These are phyloP conservation scores for Hyperopisus bebe DNA, from an alignment of 2,113 vertebrate genomes.

Conservation along the genomic window DNA sequence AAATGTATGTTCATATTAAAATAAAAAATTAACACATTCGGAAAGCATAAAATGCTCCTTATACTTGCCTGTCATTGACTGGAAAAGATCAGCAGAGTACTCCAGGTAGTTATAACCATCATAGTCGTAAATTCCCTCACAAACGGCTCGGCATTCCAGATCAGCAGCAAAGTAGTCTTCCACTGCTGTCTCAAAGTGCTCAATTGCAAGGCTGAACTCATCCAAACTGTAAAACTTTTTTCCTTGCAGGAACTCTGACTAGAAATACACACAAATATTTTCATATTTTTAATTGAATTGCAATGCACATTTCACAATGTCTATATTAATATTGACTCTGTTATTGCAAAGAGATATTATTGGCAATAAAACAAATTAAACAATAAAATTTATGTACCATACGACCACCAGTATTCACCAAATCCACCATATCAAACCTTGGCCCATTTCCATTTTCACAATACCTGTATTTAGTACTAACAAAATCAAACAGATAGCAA, in stretches of 20 bases:
- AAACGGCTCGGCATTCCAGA: slow-evolving; percentile 73
- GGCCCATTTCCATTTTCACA: background rate
- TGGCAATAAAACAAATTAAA: background rate
- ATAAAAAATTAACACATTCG: background rate
- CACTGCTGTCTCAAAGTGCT: slow-evolving; percentile 75
- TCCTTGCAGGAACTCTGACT: slow-evolving; percentile 75
- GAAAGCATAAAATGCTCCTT: background rate
- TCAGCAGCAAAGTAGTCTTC: slow-evolving; percentile 70
- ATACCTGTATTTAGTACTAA: background rate
- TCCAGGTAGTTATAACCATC: slow-evolving; percentile 97
- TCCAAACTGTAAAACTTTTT: slow-evolving; percentile 78
- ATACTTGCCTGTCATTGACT: slow-evolving; percentile 77
- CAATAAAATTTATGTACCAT: background rate
- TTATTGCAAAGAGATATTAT: background rate
- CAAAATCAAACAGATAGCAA: background rate
- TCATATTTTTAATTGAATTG: background rate
- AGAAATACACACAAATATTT: slow-evolving; percentile 19
- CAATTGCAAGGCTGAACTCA: slow-evolving; percentile 59
- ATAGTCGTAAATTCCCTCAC: slow-evolving; percentile 82
- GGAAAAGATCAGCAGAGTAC: slow-evolving; percentile 87
- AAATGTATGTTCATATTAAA: background rate
- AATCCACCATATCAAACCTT: background rate
- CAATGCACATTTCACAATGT: background rate
- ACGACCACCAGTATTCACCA: background rate
- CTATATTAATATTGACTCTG: background rate